Percentiles rank a stretch among this genome's conserved stretches.
These are phyloP conservation scores for Ciona savignyi DNA, from an alignment of 23 tunicate species.

Conservation along the genomic window DNA sequence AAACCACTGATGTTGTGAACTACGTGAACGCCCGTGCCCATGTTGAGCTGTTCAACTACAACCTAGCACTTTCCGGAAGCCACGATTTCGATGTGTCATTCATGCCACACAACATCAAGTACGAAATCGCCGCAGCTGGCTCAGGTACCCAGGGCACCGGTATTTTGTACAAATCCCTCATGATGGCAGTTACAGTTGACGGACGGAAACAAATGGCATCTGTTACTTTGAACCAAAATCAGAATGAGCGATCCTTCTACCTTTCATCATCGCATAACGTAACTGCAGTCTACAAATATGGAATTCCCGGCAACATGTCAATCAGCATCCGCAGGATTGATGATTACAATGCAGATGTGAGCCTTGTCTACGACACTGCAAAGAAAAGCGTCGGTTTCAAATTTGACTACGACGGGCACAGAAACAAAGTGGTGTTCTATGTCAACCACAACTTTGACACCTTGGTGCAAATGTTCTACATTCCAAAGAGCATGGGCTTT, in stretches of 20 bases:
- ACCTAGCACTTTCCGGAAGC: slow-evolving; percentile 15
- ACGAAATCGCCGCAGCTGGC: slow-evolving; percentile 27
- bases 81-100: slow-evolving; percentile 28
- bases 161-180: slow-evolving; percentile 26
- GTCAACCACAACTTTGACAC: slow-evolving; percentile 44
- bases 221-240: slow-evolving; percentile 23
- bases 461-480: slow-evolving; percentile 9
- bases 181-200: slow-evolving; percentile 24
- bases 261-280: slow-evolving; percentile 29
- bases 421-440: slow-evolving; percentile 23
- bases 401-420: slow-evolving; percentile 26
- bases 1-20: slow-evolving; percentile 5
- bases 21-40: not conserved
- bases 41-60: slow-evolving; percentile 20
- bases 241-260: slow-evolving; percentile 5
- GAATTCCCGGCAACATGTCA: slow-evolving; percentile 40
- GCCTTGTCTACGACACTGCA: slow-evolving; percentile 34
- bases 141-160: slow-evolving; percentile 3
- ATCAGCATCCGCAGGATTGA: slow-evolving; percentile 1
- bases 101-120: slow-evolving; percentile 24
- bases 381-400: slow-evolving; percentile 37
- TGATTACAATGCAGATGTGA: slow-evolving; percentile 19
- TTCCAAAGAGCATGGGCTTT: slow-evolving; percentile 39
- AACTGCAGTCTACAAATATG: slow-evolving; percentile 18
- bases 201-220: slow-evolving; percentile 17